A percentile compares a stretch with the other conserved stretches of the same genome.
phyloP scores from a whole-genome alignment of 2,113 vertebrate species.

The Tachuris rubrigastra region DNA sequence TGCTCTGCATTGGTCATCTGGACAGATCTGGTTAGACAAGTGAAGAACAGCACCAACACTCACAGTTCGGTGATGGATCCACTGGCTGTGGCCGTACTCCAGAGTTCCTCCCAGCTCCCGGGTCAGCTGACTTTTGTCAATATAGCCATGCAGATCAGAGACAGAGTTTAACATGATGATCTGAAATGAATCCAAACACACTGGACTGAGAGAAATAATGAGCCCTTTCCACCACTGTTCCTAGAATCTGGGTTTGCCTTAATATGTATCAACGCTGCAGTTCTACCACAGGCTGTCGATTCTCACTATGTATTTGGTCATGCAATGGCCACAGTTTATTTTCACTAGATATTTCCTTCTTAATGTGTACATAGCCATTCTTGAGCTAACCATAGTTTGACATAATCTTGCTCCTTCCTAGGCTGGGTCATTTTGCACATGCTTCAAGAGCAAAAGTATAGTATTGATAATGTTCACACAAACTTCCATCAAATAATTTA shows the following conservation, averaged over 20 bases:
- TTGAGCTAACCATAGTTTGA: neutral
- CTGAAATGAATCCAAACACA: conserved; percentile 67
- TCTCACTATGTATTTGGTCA: neutral
- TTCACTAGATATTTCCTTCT: neutral
- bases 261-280: neutral
- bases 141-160: conserved; percentile 89
- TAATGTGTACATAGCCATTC: neutral
- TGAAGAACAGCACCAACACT: conserved; percentile 34
- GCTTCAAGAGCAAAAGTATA: neutral
- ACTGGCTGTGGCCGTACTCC: conserved; percentile 91
- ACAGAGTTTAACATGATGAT: conserved; percentile 94
- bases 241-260: neutral
- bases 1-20: neutral
- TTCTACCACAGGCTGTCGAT: neutral
- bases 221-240: neutral
- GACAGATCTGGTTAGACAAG: fast-evolving
- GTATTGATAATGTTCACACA: neutral
- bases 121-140: conserved; percentile 92
- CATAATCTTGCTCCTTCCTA: neutral
- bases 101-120: conserved; percentile 88
- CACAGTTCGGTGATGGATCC: conserved; percentile 94
- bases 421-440: neutral
- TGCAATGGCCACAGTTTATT: neutral
- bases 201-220: neutral
- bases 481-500: neutral